Evolutionary conservation across 2,113 vertebrate species (phyloP), one percentile per base, ranked within the genome.

Genomic region (Chauna torquata): DNA sequence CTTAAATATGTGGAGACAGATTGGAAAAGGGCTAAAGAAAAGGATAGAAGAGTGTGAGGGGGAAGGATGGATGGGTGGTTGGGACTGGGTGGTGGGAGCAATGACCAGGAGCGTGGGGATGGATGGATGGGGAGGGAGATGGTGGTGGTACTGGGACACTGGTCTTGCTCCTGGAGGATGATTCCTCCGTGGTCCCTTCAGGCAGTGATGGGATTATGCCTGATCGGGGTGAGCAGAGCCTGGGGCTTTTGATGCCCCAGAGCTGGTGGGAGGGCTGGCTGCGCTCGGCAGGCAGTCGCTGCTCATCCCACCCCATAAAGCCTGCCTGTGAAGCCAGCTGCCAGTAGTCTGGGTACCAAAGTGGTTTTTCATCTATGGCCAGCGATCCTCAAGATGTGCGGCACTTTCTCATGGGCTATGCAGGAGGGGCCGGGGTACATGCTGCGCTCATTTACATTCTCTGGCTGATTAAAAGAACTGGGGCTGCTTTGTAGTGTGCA

Each of bases 21-120:
- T 32, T 47, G 76, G 34, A 68, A 80, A 76, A 14, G 22, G 14
- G n/a, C 13, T 62, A 18, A 42, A 81, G 66, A 59, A 74, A n/a
- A 3, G 34, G 50, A 15, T 2, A 57, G 40, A 55, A 62, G 40
- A 68, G 15, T 16, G 19, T 0, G 0, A 38, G 18, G 23, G 32
- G 40, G 30, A 36, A 59, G 38, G 65, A 55, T 27, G 19, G 34
- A 5, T 40, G 52, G 22, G 40, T 30, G 28, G 19, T 24, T 78
- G 23, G 59, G 24, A 9, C 36, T n/a, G 58, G n/a, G 32, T 66
- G 58, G 22, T 80, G 34, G 36, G 22, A 74, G 3, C 10, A 27
- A 18, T 7, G 25, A 22, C 22, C 30, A 65, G 20, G 16, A 36
- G 16, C 16, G 14, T 25, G 22, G 40, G 7, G 34, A 54, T 8